phyloP scores from a whole-genome alignment of 2,797 vertebrate species.

The Cheirogaleus major region DNA sequence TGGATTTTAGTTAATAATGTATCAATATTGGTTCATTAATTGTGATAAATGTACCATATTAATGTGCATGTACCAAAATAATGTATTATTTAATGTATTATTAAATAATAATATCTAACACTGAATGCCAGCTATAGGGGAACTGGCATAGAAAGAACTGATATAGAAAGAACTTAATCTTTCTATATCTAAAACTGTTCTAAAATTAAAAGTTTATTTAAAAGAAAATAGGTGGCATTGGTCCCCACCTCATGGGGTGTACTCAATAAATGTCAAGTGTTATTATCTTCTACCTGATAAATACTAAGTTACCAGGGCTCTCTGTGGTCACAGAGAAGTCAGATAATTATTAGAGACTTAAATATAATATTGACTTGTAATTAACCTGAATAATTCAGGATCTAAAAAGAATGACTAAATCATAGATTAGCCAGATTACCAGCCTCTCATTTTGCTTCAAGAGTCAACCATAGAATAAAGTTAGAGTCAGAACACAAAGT shows the following conservation, averaged over 20 bases:
- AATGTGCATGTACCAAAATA: background rate
- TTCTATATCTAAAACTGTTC: background rate
- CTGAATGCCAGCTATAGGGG: background rate
- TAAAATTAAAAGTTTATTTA: background rate
- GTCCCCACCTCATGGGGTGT: background rate
- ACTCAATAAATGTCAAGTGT: background rate
- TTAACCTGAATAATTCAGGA: background rate
- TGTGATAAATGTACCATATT: background rate
- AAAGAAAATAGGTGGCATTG: background rate
- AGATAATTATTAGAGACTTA: constrained; percentile 32
- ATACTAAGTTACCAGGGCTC: background rate
- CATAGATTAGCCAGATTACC: background rate
- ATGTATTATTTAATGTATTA: too few relatives aligned
- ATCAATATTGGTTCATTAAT: constrained; percentile 22
- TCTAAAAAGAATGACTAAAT: background rate
- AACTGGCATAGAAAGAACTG: too few relatives aligned
- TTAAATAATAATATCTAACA: constrained; percentile 19
- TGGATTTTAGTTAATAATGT: background rate
- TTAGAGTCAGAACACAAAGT: background rate
- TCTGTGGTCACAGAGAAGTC: background rate
- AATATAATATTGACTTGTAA: background rate
- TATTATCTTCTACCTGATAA: background rate
- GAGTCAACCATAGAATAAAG: background rate
- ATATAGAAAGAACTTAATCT: too few relatives aligned
- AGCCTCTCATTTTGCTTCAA: background rate